These are phyloP conservation scores for Druon quercuslanigerum DNA, from an alignment of 1,140 invertebrate genomes.

Conservation along the genomic window DNA sequence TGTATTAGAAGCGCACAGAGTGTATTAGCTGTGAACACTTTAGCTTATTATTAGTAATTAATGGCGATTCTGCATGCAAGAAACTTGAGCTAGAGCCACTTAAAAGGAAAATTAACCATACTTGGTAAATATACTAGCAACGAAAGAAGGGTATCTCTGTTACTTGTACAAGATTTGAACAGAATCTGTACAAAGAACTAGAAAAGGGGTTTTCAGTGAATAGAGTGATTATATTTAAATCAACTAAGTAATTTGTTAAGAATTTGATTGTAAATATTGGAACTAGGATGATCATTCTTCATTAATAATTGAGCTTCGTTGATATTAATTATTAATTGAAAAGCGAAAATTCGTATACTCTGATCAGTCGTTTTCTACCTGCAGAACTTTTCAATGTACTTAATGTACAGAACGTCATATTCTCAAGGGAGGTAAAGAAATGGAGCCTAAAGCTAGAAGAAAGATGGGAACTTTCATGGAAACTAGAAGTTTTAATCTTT, in stretches of 20 bases:
- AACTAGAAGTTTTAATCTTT: constrained; percentile 15
- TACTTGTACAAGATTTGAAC: no score
- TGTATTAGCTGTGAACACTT: no score
- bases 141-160: no score
- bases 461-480: not conserved
- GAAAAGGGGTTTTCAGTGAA: not conserved
- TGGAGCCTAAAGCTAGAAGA: not conserved
- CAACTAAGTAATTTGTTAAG: not conserved
- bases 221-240: not conserved
- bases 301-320: constrained; percentile 1
- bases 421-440: not conserved
- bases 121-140: no score
- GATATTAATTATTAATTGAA: not conserved
- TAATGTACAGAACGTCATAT: not conserved
- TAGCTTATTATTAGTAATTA: no score
- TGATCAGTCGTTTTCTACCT: not conserved
- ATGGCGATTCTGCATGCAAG: no score
- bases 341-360: not conserved
- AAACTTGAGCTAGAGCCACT: no score
- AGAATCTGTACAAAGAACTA: not conserved
- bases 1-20: no score
- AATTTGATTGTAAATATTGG: not conserved
- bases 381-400: constrained; percentile 1
- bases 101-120: no score
- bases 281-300: not conserved